Base-by-base conservation (phyloP, 2,888 invertebrate species). In the Petrophora chlorosata region DNA sequence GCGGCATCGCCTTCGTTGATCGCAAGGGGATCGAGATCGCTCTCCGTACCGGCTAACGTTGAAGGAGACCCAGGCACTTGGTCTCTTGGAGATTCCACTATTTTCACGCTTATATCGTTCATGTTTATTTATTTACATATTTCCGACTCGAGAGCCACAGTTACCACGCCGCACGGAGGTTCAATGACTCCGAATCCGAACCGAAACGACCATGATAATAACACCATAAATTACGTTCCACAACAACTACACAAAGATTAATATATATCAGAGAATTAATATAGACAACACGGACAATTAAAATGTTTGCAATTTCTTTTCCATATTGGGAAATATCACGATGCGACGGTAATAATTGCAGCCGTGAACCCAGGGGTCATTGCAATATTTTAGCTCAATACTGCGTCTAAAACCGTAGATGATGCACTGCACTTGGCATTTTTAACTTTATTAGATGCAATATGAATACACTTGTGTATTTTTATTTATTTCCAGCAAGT, bases 91-190 rank as follows among this genome's bases (percentile, higher is more conserved):
- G 85, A 79, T 78, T 86, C 88, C 72, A 79, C 82, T 81, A 79
- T 78, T 81, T 88, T 88, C 67, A 85, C 78, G 70, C 78, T 85
- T 82, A 82, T 82, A 86, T 88, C 88, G 80, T 89, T 89, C 89
- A 90, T 90, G 87, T 87, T 90, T 89, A 89, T 88, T 88, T 87
- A 89, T 88, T 88, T 87, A 89, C 89, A 90, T 90, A 86, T 82
- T 90, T 89, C 75, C 79, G 79, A 82, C 69, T 76, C 78, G 74
- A 76, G 75, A 80, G 74, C 77, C 83, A 83, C 84, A 80, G 79
- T 83, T 82, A 83, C 79, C 81, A 86, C 76, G 82, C 85, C 79
- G 85, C 76, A 73, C 65, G 59, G 63, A 79, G 73, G 82, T 84
- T 84, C 82, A 82, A 70, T 79, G 85, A 84, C 85, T 81, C 67